Percentiles rank a stretch among this genome's conserved stretches.
These are phyloP conservation scores for Gypaetus barbatus DNA, from an alignment of 2,797 vertebrate species.

Conservation along the genomic window DNA sequence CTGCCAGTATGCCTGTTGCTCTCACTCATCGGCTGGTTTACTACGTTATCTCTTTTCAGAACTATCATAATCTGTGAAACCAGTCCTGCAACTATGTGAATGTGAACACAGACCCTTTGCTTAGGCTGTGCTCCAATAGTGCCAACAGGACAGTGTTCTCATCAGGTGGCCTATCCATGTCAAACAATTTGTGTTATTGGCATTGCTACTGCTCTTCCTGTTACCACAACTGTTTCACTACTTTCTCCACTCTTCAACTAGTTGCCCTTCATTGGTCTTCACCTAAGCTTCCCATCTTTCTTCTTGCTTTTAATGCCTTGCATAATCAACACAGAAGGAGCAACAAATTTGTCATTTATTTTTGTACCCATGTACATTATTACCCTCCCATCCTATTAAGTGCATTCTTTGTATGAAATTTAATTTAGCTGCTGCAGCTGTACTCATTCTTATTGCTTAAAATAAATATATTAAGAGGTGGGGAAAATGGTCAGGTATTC, in stretches of 20 bases:
- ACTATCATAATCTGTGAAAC: neutral
- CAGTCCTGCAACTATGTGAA: neutral
- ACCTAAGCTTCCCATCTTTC: neutral
- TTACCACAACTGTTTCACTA: neutral
- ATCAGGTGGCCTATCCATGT: neutral
- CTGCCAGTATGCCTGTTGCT: neutral
- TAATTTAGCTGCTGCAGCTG: neutral
- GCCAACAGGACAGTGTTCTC: neutral
- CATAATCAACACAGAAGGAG: neutral
- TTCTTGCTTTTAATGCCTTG: neutral
- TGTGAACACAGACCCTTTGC: neutral
- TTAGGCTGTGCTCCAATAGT: neutral
- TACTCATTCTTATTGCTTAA: neutral
- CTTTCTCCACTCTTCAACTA: neutral
- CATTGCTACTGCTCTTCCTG: neutral
- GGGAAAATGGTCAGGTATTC: neutral
- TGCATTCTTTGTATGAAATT: neutral
- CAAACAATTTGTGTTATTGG: neutral
- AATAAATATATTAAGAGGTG: neutral
- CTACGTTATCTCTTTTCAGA: neutral
- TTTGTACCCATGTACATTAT: neutral
- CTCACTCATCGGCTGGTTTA: neutral
- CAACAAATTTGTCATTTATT: neutral
- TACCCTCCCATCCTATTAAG: neutral
- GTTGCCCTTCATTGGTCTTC: neutral